These are phyloP conservation scores for Panthera uncia DNA, from an alignment of 2,113 vertebrate species.

Conservation along the genomic window DNA sequence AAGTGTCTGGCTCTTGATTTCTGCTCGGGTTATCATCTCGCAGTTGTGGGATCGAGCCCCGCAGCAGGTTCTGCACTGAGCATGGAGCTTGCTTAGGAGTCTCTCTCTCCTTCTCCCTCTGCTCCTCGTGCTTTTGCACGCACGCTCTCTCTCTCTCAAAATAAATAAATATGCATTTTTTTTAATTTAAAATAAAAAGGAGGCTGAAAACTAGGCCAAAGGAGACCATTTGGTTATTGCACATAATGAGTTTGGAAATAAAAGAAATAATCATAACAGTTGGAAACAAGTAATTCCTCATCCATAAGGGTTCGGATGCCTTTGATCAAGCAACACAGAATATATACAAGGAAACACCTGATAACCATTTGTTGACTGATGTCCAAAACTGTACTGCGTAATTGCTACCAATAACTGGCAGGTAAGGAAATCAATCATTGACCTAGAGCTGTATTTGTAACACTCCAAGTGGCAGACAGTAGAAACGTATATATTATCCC, in stretches of 20 bases:
- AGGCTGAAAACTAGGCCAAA: not conserved
- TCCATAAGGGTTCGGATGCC: not conserved
- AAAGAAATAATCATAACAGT: not conserved
- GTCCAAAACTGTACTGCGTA: not conserved
- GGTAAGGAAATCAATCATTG: not conserved
- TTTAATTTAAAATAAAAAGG: not conserved
- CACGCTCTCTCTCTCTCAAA: too few species aligned
- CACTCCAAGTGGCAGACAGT: not conserved
- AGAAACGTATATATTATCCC: not conserved
- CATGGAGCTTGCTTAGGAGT: too few species aligned
- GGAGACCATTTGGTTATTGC: not conserved
- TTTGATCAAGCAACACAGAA: not conserved
- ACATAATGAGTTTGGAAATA: not conserved
- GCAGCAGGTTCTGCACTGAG: too few species aligned
- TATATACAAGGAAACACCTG: not conserved
- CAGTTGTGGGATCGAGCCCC: too few species aligned
- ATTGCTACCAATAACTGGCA: not conserved
- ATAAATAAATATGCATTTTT: too few species aligned
- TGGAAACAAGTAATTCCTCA: conserved; percentile 21
- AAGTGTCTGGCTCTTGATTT: too few species aligned
- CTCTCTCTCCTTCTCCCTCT: too few species aligned
- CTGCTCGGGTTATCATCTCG: too few species aligned
- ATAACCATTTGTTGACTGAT: not conserved
- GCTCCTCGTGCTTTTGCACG: too few species aligned
- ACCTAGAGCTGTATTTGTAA: conserved; percentile 12